Conservation (phyloP, 2,797 vertebrate genomes). For the Clarias platycephalus region DNA sequence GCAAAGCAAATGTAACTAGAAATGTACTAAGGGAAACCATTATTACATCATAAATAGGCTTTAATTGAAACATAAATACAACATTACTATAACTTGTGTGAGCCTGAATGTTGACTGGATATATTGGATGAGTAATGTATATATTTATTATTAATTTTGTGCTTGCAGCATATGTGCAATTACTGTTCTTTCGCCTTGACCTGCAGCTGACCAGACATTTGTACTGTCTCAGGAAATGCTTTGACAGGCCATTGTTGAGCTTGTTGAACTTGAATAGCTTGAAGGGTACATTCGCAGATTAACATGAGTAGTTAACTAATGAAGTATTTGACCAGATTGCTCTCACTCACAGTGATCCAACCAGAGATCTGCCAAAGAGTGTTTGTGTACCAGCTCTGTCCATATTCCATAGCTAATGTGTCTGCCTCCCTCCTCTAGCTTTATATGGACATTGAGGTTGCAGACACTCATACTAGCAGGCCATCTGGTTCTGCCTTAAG, state of each 20-base stretch:
- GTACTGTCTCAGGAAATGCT: neutral
- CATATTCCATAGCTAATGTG: conserved; percentile 24
- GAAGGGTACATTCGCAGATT: neutral
- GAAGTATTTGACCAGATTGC: conserved; percentile 7
- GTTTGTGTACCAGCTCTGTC: conserved; percentile 8
- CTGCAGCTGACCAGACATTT: neutral
- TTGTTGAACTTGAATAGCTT: neutral
- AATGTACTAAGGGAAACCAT: neutral
- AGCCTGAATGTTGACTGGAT: neutral
- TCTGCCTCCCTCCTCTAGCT: conserved; percentile 8
- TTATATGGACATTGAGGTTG: conserved; percentile 38
- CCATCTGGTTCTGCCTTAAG: conserved; percentile 32
- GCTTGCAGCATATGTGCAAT: neutral
- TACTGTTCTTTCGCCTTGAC: neutral
- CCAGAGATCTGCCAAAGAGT: neutral
- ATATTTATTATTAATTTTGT: neutral
- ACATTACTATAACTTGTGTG: neutral
- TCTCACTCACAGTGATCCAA: neutral
- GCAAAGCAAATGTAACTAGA: neutral
- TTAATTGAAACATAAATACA: too few species aligned
- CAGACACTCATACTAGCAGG: conserved; percentile 21
- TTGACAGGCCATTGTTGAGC: neutral
- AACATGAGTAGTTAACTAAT: conserved; percentile 8
- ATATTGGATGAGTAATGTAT: neutral
- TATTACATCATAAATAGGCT: neutral